These are phyloP conservation scores for Drosophila nr. perissopoda DNA, from an alignment of 2,888 invertebrate genomes.

Conservation along the genomic window DNA sequence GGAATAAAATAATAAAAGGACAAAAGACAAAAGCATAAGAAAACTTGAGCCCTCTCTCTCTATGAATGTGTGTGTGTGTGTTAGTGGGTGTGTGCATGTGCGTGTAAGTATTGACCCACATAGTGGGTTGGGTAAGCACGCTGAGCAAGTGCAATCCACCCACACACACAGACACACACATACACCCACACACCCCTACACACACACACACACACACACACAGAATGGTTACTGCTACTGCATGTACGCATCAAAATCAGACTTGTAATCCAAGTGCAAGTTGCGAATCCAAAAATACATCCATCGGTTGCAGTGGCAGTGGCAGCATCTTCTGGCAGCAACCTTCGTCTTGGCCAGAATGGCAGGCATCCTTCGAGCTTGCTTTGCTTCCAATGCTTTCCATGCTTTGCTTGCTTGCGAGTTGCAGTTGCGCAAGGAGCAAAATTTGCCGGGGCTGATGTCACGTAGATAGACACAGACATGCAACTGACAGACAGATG, in stretches of 20 bases:
- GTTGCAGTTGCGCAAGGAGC: slow-evolving; percentile 62
- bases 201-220: slow-evolving; percentile 12
- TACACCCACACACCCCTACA: slow-evolving; percentile 12
- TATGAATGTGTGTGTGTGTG: slow-evolving; percentile 31
- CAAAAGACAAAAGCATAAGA: slow-evolving; percentile 81
- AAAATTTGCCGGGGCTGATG: slow-evolving; percentile 74
- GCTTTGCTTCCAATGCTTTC: neutral
- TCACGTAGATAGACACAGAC: slow-evolving; percentile 82
- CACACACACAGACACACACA: slow-evolving; percentile 11
- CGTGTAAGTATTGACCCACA: slow-evolving; percentile 61
- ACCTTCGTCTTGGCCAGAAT: slow-evolving; percentile 32
- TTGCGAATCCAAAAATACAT: slow-evolving; percentile 81
- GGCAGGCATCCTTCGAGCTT: slow-evolving; percentile 43
- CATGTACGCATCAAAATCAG: slow-evolving; percentile 82
- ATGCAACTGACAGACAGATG: slow-evolving; percentile 83
- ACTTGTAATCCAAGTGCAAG: slow-evolving; percentile 82
- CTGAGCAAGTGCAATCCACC: slow-evolving; percentile 64
- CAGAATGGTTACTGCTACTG: slow-evolving; percentile 41
- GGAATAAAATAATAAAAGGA: slow-evolving; percentile 82
- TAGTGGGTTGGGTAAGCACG: slow-evolving; percentile 40
- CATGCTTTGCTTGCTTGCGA: slow-evolving; percentile 33
- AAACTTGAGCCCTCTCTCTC: slow-evolving; percentile 62
- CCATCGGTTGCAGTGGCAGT: slow-evolving; percentile 69
- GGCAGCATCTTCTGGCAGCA: slow-evolving; percentile 54
- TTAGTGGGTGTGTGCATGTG: slow-evolving; percentile 11